phyloP scores from a whole-genome alignment of 2,113 vertebrate species.

The Toxotes jaculatrix region DNA sequence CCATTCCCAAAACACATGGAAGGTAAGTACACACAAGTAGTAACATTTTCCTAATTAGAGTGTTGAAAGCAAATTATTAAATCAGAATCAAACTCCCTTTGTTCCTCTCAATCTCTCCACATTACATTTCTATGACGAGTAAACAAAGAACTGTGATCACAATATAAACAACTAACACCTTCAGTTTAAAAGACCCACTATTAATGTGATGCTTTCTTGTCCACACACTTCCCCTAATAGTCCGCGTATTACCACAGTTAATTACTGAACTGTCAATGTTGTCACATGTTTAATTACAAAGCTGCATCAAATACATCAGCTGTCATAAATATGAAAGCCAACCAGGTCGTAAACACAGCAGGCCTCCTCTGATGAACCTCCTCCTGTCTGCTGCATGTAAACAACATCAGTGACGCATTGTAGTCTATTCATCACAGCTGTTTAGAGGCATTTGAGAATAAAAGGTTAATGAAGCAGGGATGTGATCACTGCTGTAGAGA shows the following conservation, averaged over 20 bases:
- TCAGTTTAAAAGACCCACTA: slow-evolving; percentile 1
- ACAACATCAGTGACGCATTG: slow-evolving; percentile 47
- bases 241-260: slow-evolving; percentile 44
- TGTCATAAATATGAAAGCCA: slow-evolving; percentile 54
- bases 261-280: slow-evolving; percentile 44
- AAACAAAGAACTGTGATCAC: slow-evolving; percentile 33
- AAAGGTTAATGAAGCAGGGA: not conserved
- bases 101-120: slow-evolving; percentile 15
- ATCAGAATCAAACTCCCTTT: slow-evolving; percentile 8
- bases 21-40: slow-evolving; percentile 79
- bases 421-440: slow-evolving; percentile 29
- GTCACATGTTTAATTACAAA: slow-evolving; percentile 54
- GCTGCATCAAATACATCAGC: slow-evolving; percentile 25
- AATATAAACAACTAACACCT: slow-evolving; percentile 33
- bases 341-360: slow-evolving; percentile 59
- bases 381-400: slow-evolving; percentile 40
- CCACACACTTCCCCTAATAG: slow-evolving; percentile 12
- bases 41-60: not conserved
- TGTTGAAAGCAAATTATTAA: not conserved
- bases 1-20: slow-evolving; percentile 67
- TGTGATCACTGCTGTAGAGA: not conserved
- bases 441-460: slow-evolving; percentile 3
- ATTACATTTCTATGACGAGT: slow-evolving; percentile 14
- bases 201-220: slow-evolving; percentile 20
- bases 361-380: slow-evolving; percentile 25